Percentiles rank a stretch among this genome's conserved stretches.
These are phyloP conservation scores for Acestrorhynchus altus DNA, from an alignment of 2,797 vertebrate genomes.

Conservation along the genomic window DNA sequence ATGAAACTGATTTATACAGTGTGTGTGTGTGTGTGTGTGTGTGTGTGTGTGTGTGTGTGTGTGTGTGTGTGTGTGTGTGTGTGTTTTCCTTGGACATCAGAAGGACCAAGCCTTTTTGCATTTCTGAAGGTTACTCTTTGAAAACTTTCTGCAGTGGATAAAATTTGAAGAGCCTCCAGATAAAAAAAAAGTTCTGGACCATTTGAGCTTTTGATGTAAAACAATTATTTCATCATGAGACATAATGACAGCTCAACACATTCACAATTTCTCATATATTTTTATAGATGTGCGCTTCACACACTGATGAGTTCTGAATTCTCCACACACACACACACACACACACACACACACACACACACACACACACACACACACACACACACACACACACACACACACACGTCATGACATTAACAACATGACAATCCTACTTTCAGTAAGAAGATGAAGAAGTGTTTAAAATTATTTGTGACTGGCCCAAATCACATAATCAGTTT, in stretches of 20 bases:
- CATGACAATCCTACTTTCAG: no score
- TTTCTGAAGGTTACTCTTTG: neutral
- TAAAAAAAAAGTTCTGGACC: neutral
- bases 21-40: neutral
- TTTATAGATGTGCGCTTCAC: conserved; percentile 38
- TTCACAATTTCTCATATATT: conserved; percentile 27
- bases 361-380: neutral
- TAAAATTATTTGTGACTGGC: no score
- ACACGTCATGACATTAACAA: no score
- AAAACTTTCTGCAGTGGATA: neutral
- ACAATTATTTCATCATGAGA: neutral
- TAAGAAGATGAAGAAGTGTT: no score
- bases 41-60: neutral
- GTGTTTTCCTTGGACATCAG: neutral
- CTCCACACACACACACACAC: conserved; percentile 9
- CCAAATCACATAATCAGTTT: no score
- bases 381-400: neutral
- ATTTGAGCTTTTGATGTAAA: neutral
- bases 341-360: neutral
- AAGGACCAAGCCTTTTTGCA: neutral
- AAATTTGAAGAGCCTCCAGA: neutral
- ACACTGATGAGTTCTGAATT: conserved; percentile 7
- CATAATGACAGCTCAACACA: conserved; percentile 20
- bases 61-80: neutral
- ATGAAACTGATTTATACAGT: neutral